Evolutionary conservation across 2,797 vertebrate genomes (phyloP).

Genomic region (Luscinia luscinia): DNA sequence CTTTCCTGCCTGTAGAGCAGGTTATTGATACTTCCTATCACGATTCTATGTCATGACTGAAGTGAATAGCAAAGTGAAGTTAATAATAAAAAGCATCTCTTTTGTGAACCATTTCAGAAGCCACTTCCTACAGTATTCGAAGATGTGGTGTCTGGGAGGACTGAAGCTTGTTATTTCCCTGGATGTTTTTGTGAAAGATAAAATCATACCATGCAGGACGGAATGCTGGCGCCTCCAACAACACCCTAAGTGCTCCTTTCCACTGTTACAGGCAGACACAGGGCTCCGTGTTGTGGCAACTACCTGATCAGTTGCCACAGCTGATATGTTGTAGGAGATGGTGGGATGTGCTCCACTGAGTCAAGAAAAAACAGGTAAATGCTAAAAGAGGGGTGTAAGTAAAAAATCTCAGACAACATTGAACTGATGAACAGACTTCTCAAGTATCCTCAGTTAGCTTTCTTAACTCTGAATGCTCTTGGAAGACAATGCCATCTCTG

Average conservation of each 20-base stretch:
- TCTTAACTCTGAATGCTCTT: background rate
- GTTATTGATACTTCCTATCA: background rate
- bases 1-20: background rate
- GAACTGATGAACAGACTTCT: background rate
- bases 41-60: background rate
- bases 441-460: background rate
- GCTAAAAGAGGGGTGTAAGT: background rate
- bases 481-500: background rate
- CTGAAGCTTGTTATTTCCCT: background rate
- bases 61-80: background rate
- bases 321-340: background rate
- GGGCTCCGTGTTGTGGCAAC: background rate
- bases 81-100: background rate
- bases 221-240: background rate
- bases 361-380: background rate
- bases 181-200: background rate
- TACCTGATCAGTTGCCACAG: background rate
- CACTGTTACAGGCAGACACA: background rate
- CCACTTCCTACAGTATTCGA: background rate
- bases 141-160: background rate
- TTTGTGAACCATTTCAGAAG: background rate
- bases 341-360: background rate
- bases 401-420: background rate
- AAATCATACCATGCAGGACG: fast-evolving
- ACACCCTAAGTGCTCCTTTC: background rate